Evolutionary conservation across 2,113 vertebrate species (phyloP).

Genomic region (Oceanodroma tethys): DNA sequence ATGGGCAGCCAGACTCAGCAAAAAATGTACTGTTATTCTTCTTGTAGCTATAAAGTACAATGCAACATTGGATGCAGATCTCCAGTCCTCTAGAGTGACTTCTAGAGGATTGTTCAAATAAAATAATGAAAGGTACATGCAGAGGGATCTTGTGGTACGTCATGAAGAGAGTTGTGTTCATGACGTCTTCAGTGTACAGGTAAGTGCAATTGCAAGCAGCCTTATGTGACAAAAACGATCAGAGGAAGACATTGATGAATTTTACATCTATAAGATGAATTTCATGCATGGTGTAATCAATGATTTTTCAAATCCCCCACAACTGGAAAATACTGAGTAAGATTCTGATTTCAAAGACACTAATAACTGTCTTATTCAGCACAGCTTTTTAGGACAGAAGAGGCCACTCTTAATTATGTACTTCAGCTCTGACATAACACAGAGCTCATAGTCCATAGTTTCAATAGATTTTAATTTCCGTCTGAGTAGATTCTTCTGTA

Average conservation of each 20-base stretch:
- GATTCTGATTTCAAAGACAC: too few relatives aligned
- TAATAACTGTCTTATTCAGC: too few relatives aligned
- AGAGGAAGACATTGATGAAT: not conserved
- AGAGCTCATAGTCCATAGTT: too few relatives aligned
- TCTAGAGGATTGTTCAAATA: constrained; percentile 82
- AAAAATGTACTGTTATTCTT: not conserved
- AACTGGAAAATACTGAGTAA: not conserved
- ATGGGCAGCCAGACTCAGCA: not conserved
- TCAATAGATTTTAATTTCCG: too few relatives aligned
- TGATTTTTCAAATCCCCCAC: not conserved
- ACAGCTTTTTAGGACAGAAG: too few relatives aligned
- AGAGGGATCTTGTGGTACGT: constrained; percentile 57
- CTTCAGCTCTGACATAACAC: too few relatives aligned
- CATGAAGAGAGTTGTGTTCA: constrained; percentile 52
- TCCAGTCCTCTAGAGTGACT: constrained; percentile 75
- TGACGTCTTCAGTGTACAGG: constrained; percentile 78
- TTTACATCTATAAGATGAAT: not conserved
- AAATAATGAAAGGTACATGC: constrained; percentile 76
- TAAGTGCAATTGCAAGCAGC: constrained; percentile 14
- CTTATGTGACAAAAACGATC: not conserved
- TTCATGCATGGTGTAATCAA: not conserved
- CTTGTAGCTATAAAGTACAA: constrained; percentile 74
- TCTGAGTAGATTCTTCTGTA: too few relatives aligned
- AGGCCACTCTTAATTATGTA: too few relatives aligned
- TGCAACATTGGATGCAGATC: constrained; percentile 81